These are phyloP conservation scores for Physocephala rufipes DNA, from an alignment of 2,888 invertebrate species.

Conservation along the genomic window DNA sequence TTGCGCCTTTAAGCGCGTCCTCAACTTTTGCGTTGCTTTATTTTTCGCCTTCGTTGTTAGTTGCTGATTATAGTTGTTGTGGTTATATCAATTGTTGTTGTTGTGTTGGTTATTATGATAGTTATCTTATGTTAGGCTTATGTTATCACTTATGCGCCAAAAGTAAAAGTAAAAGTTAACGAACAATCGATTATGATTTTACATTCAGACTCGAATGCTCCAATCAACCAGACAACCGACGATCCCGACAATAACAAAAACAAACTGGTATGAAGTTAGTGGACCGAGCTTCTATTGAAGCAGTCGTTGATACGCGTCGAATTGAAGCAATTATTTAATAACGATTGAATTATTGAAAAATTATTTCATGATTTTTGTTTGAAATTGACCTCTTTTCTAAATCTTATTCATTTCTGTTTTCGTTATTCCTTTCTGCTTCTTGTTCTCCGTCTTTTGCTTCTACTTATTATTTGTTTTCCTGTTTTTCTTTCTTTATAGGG, in stretches of 20 bases:
- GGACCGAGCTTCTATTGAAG: too few species aligned
- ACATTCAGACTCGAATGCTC: conserved; percentile 7
- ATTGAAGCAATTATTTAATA: too few species aligned
- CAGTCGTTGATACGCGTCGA: too few species aligned
- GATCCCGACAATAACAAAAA: too few species aligned
- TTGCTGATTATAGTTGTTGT: conserved; percentile 12
- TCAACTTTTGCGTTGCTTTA: background rate
- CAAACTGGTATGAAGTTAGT: too few species aligned
- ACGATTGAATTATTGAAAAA: too few species aligned
- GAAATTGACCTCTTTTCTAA: background rate
- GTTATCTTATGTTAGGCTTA: too few species aligned
- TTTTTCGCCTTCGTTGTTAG: background rate
- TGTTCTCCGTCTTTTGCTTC: background rate
- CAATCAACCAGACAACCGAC: too few species aligned
- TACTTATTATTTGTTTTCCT: background rate
- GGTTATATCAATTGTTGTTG: conserved; percentile 4
- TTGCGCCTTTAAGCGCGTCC: conserved; percentile 17
- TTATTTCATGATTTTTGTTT: background rate
- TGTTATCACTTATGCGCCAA: background rate
- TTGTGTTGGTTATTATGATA: too few species aligned
- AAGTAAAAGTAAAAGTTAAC: conserved; percentile 31
- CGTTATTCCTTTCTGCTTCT: background rate
- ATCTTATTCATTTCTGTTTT: background rate
- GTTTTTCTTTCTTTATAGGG: background rate
- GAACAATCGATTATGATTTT: conserved; percentile 12